Base-by-base conservation (phyloP, 2,113 vertebrate genomes). In the Neodon shergylaensis region DNA sequence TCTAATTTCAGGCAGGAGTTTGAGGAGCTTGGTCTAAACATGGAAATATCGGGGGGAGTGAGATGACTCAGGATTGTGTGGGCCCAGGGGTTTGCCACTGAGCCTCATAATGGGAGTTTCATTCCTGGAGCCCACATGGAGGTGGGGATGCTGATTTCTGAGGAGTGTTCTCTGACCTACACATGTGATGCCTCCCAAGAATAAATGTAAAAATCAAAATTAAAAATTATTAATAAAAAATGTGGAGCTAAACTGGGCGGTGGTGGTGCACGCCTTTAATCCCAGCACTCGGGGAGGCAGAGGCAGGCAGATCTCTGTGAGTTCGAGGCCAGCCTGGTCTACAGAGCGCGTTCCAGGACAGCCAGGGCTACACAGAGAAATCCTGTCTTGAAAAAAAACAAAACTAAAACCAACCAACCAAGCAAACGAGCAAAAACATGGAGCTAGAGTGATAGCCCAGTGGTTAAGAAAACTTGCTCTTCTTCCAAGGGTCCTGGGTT, bases 1-100 rank as follows among this genome's bases (percentile, higher is more conserved):
- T 39, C 19, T 65, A 39, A 83, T 83, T 63, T 83, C 28, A 61
- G 58, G 74, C 68, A 96, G 63, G 44, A 85, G 85, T 36, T 94
- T 66, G 19, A 95, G 79, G 49, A 83, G 65, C 76, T 94, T 72
- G 22, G 19, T 82, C 44, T 77, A 77, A 94, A 85, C 13, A 79
- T 47, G 77, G 21, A 94, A 95, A 88, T 26, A 24, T 63, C 3
- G 9, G 39, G 39, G 61, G 17, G 4, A 10, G 26, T 33, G 42
- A 47, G 42, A 36, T 49, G 63, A 42, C 28, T 68, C 42, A 44
- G 28, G 6, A 2, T 47, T 36, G 17, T 63, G 58, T 31, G 31
- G 82, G 28, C 5, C 24, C 39, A 47, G 58, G 54, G 12, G 26
- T 63, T 33, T 66, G 83, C 16, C 42, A 22, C 39, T 22, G 28